phyloP scores from a whole-genome alignment of 2,113 vertebrate species.

The Aphyosemion australe region DNA sequence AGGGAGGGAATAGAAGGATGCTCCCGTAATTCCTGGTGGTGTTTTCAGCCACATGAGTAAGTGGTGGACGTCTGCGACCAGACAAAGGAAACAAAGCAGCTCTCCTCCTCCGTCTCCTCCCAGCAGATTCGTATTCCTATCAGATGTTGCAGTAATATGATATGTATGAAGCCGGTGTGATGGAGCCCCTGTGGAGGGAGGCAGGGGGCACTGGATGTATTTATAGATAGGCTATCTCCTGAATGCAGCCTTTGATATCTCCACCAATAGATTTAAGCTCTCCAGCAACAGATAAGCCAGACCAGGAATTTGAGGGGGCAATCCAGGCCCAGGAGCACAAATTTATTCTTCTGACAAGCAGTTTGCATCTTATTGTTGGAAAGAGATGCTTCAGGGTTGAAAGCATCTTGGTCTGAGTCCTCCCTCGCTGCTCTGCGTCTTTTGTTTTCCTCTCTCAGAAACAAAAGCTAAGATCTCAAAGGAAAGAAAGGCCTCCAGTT shows the following conservation, averaged over 20 bases:
- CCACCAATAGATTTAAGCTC: constrained; percentile 54
- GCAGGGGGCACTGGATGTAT: constrained; percentile 23
- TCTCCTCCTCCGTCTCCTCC: not conserved
- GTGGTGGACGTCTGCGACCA: constrained; percentile 1
- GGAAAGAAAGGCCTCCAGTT: not conserved
- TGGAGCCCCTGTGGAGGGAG: constrained; percentile 15
- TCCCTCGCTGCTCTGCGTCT: not conserved
- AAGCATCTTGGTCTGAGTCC: not conserved
- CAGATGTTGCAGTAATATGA: constrained; percentile 42
- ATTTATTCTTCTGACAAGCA: constrained; percentile 37
- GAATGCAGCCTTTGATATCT: constrained; percentile 59
- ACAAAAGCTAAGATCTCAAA: not conserved
- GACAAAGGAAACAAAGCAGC: constrained; percentile 12
- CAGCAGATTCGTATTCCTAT: constrained; percentile 30
- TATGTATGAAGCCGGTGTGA: constrained; percentile 44
- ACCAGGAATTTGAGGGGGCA: not conserved
- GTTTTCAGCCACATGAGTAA: not conserved
- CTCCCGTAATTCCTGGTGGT: constrained; percentile 24
- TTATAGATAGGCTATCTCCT: constrained; percentile 60
- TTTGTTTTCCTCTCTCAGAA: not conserved
- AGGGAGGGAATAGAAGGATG: constrained; percentile 22
- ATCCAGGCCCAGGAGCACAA: constrained; percentile 33
- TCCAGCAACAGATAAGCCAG: constrained; percentile 40
- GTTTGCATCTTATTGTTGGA: constrained; percentile 38
- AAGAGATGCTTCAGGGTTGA: not conserved